A percentile compares a stretch with the other conserved stretches of the same genome.
Evolutionary conservation across 2,797 vertebrate genomes (phyloP).

Genomic region (Myotis findleyi): DNA sequence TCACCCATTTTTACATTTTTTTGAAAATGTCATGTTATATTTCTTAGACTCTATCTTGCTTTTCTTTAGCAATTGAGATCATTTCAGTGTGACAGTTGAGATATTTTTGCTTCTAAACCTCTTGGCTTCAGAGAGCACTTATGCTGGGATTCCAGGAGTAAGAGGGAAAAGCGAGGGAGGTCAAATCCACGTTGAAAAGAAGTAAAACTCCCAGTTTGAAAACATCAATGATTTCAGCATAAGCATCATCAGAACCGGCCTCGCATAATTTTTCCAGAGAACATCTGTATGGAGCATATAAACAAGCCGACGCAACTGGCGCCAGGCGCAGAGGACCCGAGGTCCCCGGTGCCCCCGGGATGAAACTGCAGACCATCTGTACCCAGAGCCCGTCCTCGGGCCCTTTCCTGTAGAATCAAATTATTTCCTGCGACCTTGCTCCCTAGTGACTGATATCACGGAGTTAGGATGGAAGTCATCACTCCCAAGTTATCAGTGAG

Average conservation of each 20-base stretch:
- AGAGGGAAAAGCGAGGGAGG: neutral
- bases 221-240: neutral
- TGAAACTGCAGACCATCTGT: neutral
- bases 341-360: rapidly evolving
- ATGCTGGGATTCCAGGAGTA: too few relatives aligned
- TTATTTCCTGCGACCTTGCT: neutral
- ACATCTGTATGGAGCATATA: neutral
- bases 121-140: neutral
- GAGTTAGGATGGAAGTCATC: neutral
- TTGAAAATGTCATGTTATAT: neutral
- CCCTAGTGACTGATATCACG: neutral
- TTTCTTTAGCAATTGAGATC: neutral
- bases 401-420: neutral
- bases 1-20: neutral
- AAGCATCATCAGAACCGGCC: neutral
- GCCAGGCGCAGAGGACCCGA: rapidly evolving
- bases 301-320: neutral
- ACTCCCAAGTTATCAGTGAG: neutral
- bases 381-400: neutral
- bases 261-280: neutral
- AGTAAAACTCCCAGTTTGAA: neutral
- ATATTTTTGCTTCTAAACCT: neutral
- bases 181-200: neutral
- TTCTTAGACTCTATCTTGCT: neutral
- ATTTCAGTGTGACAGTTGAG: neutral